Evolutionary conservation across 2,113 vertebrate species (phyloP), one percentile per base, ranked within the genome.

Genomic region (Microtus oregoni): DNA sequence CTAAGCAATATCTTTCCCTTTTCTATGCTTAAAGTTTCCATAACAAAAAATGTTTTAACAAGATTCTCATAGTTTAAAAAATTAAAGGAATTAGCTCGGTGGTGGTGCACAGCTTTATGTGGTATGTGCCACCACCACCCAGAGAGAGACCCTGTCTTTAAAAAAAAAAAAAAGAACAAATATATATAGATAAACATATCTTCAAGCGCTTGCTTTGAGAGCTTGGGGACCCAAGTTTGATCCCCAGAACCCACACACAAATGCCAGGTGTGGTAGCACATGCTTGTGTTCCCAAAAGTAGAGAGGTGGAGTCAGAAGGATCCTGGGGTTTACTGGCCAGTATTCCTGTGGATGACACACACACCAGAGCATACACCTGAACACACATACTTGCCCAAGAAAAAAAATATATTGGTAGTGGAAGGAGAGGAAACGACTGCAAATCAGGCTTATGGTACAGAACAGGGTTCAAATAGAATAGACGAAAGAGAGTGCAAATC

Each of bases 21-120:
- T 78, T 75, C 20, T 52, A 61, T 47, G 22, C 28, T 65, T 50
- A 35, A 90, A 58, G 93, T 52, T 73, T 94, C 79, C 38, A 26
- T 26, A 95, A 75, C 30, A 81, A 91, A 91, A 91, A 91, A 83
- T 55, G 22, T 75, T 76, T 90, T 76, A 89, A 68, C 41, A 96
- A 86, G 73, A 68, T 65, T 15, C 14, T 86, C 4, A 92, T 88
- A 76, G 24, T 78, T 92, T 92, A 35, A 38, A 73, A 86, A 90
- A 92, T 61, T 38, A 79, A 79, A 63, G 58, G 58, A 58, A 58
- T 58, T 58, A 58, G 58, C 58, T 20, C 6, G 19, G 19, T 1
- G 19, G 58, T 58, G 58, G 58, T 58, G 58, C 19, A 58, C 58
- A 58, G 58, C 58, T 58, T 58, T 58, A 58, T 50, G 50, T 50